Evolutionary conservation across 2,113 vertebrate species (phyloP), one percentile per base, ranked within the genome.

Genomic region (Chlamydotis undulata): DNA sequence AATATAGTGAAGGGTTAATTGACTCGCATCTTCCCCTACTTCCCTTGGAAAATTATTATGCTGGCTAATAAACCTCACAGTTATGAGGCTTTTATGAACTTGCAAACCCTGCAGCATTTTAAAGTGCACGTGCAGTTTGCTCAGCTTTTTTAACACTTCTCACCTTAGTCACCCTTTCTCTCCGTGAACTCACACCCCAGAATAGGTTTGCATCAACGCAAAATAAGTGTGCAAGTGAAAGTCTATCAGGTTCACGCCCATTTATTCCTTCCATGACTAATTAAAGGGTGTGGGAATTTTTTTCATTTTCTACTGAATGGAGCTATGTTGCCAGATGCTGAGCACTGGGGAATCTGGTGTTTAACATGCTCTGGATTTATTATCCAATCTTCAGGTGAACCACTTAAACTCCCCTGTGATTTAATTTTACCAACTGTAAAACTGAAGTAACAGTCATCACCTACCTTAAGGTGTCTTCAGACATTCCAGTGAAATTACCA

Each of bases 11-110:
- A 81, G 10, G 26, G 33, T 59, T 92, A 88, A 95, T 83, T 80
- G 83, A 91, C 67, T 86, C 63, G 24, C 43, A 70, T 29, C 75
- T 86, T 45, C 33, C 52, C n/a, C 35, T 57, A 7, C 47, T 96
- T 81, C 47, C 64, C 59, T 88, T 75, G 56, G 76, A 95, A 94
- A 95, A 93, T 90, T 63, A 90, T 73, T 80, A 67, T 63, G 50
- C 64, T 86, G n/a, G 45, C 94, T 83, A 93, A 92, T 92, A 96
- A 96, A 94, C 35, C 41, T 81, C 65, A 45, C 35, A 83, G 83
- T 86, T 96, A 83, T 14, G 43, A 83, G n/a, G 71, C 28, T 93
- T 95, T 85, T 85, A 93, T 39, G 75, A 93, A 90, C 47, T 94
- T 94, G 70, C 5, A 95, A 92, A 79, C 69, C 43, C 67, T 49